These are phyloP conservation scores for Spheniscus humboldti DNA, from an alignment of 2,797 vertebrate genomes.

Conservation along the genomic window DNA sequence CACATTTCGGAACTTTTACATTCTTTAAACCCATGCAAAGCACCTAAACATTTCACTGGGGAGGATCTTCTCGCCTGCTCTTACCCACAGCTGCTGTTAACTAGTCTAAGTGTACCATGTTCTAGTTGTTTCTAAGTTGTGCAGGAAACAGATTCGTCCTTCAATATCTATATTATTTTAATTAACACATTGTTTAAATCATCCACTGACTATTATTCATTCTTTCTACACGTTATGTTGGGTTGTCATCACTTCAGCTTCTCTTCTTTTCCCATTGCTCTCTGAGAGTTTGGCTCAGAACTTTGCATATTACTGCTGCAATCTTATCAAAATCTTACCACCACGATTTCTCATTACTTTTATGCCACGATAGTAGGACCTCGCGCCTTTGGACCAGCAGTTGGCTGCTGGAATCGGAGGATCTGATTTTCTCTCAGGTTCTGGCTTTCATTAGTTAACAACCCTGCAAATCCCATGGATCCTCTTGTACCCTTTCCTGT, in stretches of 20 bases:
- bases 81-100: not conserved
- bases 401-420: not conserved
- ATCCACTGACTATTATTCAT: not conserved
- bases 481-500: not conserved
- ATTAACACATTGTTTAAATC: not conserved
- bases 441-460: not conserved
- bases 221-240: not conserved
- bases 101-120: accelerated
- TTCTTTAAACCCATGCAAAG: not conserved
- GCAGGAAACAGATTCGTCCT: not conserved
- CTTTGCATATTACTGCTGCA: not conserved
- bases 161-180: not conserved
- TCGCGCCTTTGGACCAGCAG: not conserved
- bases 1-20: not conserved
- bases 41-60: not conserved
- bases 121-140: not conserved
- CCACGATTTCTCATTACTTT: not conserved
- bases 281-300: not conserved
- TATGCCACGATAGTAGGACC: not conserved
- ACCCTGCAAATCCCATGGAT: not conserved
- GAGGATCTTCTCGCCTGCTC: not conserved
- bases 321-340: not conserved
- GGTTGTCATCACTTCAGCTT: not conserved
- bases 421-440: not conserved
- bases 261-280: not conserved